These are phyloP conservation scores for Agonopterix alstromeriana DNA, from an alignment of 2,888 invertebrate species.

Conservation along the genomic window DNA sequence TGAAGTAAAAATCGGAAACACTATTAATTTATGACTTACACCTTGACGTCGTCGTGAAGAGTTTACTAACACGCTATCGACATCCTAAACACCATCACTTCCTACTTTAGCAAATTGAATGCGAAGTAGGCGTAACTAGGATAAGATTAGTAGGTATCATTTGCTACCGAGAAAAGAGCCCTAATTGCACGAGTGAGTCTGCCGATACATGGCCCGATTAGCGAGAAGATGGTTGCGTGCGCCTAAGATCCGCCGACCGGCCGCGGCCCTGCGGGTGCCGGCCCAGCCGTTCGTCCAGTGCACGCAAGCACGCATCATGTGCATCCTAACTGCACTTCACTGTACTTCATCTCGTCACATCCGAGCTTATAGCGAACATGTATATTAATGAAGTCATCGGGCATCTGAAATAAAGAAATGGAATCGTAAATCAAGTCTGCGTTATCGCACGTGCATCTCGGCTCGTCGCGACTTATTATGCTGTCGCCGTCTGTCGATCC, in stretches of 20 bases:
- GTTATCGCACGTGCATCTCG: slow-evolving; percentile 64
- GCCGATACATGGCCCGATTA: slow-evolving; percentile 59
- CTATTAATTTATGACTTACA: no score
- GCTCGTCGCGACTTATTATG: slow-evolving; percentile 45
- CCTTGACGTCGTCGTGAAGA: no score
- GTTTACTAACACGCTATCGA: no score
- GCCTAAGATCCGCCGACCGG: slow-evolving; percentile 31
- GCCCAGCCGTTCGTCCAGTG: slow-evolving; percentile 20
- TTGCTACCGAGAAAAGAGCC: slow-evolving; percentile 58
- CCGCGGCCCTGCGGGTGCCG: slow-evolving; percentile 18
- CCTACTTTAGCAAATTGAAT: neutral
- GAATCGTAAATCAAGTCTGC: slow-evolving; percentile 33
- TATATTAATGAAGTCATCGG: slow-evolving; percentile 10
- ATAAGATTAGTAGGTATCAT: slow-evolving; percentile 26
- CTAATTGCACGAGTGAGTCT: slow-evolving; percentile 55
- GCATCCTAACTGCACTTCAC: slow-evolving; percentile 23
- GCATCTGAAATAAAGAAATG: slow-evolving; percentile 21
- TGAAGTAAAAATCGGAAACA: no score
- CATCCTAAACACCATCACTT: no score
- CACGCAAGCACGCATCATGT: slow-evolving; percentile 49
- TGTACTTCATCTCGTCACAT: neutral
- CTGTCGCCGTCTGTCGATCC: slow-evolving; percentile 42
- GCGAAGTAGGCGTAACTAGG: slow-evolving; percentile 7
- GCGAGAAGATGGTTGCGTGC: slow-evolving; percentile 62
- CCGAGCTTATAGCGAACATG: neutral